Conservation (phyloP, 2,888 invertebrate species). For the Chrysina gloriosa region DNA sequence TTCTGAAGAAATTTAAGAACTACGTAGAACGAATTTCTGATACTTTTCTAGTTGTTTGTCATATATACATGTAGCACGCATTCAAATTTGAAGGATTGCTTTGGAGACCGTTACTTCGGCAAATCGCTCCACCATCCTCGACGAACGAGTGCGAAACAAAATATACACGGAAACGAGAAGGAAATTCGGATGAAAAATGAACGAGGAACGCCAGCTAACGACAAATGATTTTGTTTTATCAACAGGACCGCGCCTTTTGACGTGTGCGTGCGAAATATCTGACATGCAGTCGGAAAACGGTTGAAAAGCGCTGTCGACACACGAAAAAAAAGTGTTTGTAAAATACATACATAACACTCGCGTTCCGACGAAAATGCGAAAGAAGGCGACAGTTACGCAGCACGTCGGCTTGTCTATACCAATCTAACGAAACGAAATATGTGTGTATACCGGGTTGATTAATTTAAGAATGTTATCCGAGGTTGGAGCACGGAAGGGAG, state of each 20-base stretch:
- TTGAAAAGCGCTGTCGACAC: conserved; percentile 17
- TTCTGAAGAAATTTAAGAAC: no score
- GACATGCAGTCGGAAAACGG: not conserved
- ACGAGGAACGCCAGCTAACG: not conserved
- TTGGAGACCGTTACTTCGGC: no score
- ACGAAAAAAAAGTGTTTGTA: not conserved
- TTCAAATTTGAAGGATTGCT: no score
- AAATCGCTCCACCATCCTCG: no score
- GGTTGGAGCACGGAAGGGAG: not conserved
- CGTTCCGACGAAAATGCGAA: not conserved
- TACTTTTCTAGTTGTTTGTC: no score
- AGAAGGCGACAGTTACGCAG: not conserved
- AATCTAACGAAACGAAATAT: not conserved
- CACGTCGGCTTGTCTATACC: not conserved
- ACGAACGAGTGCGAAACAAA: no score
- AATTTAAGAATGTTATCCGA: conserved; percentile 9
- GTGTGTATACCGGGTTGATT: not conserved
- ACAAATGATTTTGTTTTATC: conserved; percentile 14
- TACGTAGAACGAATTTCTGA: no score
- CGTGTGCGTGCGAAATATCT: conserved; percentile 25
- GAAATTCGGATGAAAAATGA: conserved; percentile 12
- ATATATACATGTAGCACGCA: no score
- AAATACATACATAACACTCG: not conserved
- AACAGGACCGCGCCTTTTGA: conserved; percentile 11
- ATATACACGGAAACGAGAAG: not conserved